These are phyloP conservation scores for Epsilonema sp. DNA, from an alignment of 2,888 invertebrate species.

Conservation along the genomic window DNA sequence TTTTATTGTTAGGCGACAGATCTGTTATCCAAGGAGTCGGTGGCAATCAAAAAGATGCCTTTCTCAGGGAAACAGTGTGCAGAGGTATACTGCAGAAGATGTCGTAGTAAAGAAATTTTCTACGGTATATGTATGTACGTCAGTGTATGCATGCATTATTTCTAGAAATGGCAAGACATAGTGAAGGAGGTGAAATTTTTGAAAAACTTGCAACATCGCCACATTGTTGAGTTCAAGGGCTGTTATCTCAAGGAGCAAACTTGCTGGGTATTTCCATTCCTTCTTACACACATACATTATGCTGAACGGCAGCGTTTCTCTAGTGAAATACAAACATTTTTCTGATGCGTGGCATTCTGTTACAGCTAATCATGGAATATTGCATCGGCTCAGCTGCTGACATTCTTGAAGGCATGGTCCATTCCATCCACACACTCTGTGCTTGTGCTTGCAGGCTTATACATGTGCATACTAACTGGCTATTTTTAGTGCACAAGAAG, in stretches of 20 bases:
- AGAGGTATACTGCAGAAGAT: constrained; percentile 33
- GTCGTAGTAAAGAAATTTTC: constrained; percentile 8
- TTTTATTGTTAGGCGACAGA: constrained; percentile 66
- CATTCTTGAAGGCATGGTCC: constrained; percentile 65
- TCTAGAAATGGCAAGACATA: constrained; percentile 98
- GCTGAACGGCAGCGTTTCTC: too few species aligned
- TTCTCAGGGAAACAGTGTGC: constrained; percentile 73
- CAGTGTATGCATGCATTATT: too few species aligned
- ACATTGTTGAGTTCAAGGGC: constrained; percentile 94
- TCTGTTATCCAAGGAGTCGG: constrained; percentile 81
- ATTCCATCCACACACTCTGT: constrained; percentile 7
- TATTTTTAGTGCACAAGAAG: constrained; percentile 57
- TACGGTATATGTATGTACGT: constrained; percentile 1
- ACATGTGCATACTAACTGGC: too few species aligned
- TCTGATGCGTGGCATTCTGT: constrained; percentile 11
- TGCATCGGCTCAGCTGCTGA: constrained; percentile 97
- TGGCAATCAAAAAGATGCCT: constrained; percentile 99
- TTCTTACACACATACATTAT: not conserved
- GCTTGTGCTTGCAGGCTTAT: too few species aligned
- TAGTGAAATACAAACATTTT: too few species aligned
- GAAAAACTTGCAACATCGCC: constrained; percentile 75
- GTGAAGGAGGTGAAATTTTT: constrained; percentile 94
- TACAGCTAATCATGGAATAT: constrained; percentile 90
- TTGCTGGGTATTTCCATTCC: constrained; percentile 52
- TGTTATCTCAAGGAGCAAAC: constrained; percentile 92